A percentile compares a stretch with the other conserved stretches of the same genome.
Conservation (phyloP, 1,140 invertebrate species). For the Drosophila aff. region DNA sequence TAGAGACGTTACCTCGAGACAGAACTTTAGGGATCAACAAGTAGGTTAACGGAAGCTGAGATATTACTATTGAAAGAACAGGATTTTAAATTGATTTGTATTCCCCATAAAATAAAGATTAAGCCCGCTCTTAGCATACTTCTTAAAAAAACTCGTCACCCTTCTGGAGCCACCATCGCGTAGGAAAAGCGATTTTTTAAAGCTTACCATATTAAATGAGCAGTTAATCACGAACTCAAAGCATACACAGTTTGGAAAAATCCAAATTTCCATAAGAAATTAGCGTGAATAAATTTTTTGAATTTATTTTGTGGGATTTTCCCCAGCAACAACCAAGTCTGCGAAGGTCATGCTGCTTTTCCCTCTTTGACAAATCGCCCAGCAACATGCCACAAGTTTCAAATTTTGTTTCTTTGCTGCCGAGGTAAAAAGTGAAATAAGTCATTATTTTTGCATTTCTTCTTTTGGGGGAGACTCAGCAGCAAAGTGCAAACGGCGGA, state of each 20-base stretch:
- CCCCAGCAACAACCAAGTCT: background rate
- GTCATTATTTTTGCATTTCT: background rate
- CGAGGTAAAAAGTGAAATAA: conserved; percentile 9
- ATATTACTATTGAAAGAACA: background rate
- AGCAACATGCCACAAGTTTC: conserved; percentile 10
- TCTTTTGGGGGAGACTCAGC: background rate
- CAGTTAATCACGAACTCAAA: conserved; percentile 19
- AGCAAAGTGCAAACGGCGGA: conserved; percentile 21
- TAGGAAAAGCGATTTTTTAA: background rate
- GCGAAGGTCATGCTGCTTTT: background rate
- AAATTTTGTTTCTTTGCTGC: background rate
- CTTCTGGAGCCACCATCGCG: background rate
- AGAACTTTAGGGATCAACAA: background rate
- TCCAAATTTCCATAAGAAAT: conserved; percentile 5
- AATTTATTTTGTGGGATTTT: conserved; percentile 11
- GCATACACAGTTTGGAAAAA: background rate
- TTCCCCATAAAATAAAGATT: background rate
- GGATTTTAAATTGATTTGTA: background rate
- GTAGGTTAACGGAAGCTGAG: background rate
- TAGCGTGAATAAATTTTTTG: conserved; percentile 8
- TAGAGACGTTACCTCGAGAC: background rate
- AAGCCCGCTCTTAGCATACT: too few species aligned
- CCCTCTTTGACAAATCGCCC: conserved; percentile 10
- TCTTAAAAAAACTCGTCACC: too few species aligned
- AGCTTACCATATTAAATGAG: conserved; percentile 11